Conservation (phyloP, 2,888 invertebrate species). For the Podabrus alpinus region DNA sequence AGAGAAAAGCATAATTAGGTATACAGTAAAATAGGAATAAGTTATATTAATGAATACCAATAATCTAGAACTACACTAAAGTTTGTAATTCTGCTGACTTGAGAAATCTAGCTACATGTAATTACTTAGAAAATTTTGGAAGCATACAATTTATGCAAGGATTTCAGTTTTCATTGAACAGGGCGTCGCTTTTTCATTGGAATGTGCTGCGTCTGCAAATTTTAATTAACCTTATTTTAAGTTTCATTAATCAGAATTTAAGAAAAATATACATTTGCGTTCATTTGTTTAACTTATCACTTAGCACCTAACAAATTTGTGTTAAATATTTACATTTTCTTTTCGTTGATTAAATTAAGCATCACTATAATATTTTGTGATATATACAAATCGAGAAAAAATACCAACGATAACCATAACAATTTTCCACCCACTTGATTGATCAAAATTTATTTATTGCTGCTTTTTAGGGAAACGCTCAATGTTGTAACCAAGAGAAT, state of each 20-base stretch:
- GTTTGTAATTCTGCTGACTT: neutral
- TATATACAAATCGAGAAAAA: neutral
- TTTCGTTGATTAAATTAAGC: neutral
- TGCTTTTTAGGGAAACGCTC: neutral
- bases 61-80: neutral
- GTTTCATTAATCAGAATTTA: neutral
- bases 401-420: neutral
- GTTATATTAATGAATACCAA: neutral
- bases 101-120: neutral
- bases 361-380: neutral
- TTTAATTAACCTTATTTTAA: neutral
- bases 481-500: neutral
- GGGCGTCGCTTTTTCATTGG: neutral
- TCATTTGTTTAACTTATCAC: neutral
- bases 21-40: no score
- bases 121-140: neutral
- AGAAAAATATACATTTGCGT: neutral
- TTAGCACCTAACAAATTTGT: neutral
- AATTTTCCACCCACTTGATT: neutral
- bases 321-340: neutral
- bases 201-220: neutral
- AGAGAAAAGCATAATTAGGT: no score
- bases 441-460: neutral
- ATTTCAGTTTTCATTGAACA: neutral
- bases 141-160: neutral